Evolutionary conservation across 2,797 vertebrate species (phyloP).

Genomic region (Acanthurus leucopareius): DNA sequence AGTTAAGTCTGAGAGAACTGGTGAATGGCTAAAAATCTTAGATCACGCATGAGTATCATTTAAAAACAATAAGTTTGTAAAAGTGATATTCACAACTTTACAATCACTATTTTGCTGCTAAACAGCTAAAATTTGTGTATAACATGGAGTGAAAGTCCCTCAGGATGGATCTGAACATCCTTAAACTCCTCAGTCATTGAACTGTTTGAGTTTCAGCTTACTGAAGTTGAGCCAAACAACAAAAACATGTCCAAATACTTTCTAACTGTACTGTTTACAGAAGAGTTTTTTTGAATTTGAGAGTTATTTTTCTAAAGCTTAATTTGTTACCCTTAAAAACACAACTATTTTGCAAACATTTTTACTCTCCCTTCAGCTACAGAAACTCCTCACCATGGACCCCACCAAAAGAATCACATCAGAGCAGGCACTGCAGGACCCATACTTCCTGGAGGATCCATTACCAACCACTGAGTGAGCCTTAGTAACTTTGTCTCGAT

Average conservation of each 20-base stretch:
- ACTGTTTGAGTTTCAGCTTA: background rate
- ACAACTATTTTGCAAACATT: background rate
- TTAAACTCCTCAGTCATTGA: background rate
- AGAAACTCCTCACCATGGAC: slow-evolving; percentile 98
- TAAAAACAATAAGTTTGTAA: background rate
- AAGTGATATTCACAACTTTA: background rate
- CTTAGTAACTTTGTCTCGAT: slow-evolving; percentile 12
- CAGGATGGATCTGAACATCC: background rate
- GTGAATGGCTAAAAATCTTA: too few relatives aligned
- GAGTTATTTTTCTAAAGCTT: too few relatives aligned
- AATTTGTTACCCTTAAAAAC: background rate
- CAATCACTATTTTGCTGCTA: background rate
- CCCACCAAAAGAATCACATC: slow-evolving; percentile 98
- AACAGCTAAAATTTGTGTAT: background rate
- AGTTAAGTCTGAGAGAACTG: too few relatives aligned
- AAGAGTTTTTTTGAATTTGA: background rate
- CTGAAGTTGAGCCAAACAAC: background rate
- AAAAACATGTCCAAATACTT: background rate
- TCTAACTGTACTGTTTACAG: background rate
- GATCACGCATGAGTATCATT: too few relatives aligned
- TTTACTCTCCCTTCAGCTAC: slow-evolving; percentile 86
- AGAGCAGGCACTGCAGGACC: slow-evolving; percentile 96
- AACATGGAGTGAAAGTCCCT: background rate
- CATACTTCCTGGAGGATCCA: slow-evolving; percentile 97
- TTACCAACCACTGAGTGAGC: slow-evolving; percentile 96